Evolutionary conservation across 1,140 invertebrate species (phyloP), one percentile per base, ranked within the genome.

Genomic region (Solenopsis invicta): DNA sequence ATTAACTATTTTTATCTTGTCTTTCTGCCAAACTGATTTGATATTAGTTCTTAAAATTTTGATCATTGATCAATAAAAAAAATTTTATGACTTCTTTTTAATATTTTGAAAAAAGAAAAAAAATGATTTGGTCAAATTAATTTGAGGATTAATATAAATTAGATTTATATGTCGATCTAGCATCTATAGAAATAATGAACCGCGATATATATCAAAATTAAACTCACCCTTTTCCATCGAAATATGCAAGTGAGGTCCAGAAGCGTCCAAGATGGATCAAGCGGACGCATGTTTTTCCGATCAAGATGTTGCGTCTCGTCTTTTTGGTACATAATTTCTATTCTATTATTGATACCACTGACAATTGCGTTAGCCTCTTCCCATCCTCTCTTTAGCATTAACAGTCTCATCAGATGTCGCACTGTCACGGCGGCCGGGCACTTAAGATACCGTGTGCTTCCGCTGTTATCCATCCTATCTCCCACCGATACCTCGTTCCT

Each of bases 351-450:
- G 21, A 69, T 81, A 52, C 90, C 37, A 9, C 59, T 88, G 6
- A 48, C 10, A 4, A 10, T 48, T 1, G 89, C 72, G 1, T 92
- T 88, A 0, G 90, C 87, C 21, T 94, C 93, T 13, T 94, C 91
- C 94, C 94, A 95, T 12, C 94, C 94, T 77, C 94, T 90, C 72
- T 95, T 95, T 2, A 94, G 90, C 92, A 94, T 94, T 10, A 95
- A 75, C 54, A 95, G 77, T 37, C 94, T 88, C 21, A 93, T 87
- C 16, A 95, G 89, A 72, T 95, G 94, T 48, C 94, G 91, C 0
- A 94, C 94, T 10, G 94, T 94, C 3, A 95, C 94, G 1, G 93
- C 94, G 6, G 94, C 94, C 10, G 94, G 93, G 75, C 94, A 95
- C 21, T 95, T 95, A 6, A 95, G 87, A 29, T 94, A 95, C 12